phyloP scores from a whole-genome alignment of 2,888 invertebrate genomes.

The Phlogophora meticulosa region DNA sequence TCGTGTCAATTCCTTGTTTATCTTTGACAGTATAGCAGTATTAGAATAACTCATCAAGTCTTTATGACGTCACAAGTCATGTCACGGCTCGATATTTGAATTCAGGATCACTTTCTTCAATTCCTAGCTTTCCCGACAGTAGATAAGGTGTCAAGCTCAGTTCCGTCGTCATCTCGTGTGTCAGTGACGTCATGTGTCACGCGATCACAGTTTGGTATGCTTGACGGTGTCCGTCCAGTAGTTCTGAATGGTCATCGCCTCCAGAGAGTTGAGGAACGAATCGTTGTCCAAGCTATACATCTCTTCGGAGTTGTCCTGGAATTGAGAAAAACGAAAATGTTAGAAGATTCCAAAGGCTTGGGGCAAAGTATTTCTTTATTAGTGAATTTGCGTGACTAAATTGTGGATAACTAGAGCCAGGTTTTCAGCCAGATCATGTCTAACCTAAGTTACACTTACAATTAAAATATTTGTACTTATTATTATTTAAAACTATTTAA shows the following conservation, averaged over 20 bases:
- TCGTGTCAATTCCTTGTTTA: constrained; percentile 51
- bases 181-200: constrained; percentile 39
- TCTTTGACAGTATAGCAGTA: constrained; percentile 33
- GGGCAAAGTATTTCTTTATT: neutral
- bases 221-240: constrained; percentile 98
- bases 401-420: too few species aligned
- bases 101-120: constrained; percentile 37
- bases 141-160: constrained; percentile 5
- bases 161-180: constrained; percentile 8
- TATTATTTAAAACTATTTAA: too few species aligned
- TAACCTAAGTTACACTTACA: too few species aligned
- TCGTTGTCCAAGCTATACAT: constrained; percentile 98
- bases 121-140: constrained; percentile 38
- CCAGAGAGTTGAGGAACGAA: constrained; percentile 97
- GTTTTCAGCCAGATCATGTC: too few species aligned
- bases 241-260: constrained; percentile 98
- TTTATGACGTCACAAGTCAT: constrained; percentile 36
- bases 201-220: constrained; percentile 95
- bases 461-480: too few species aligned
- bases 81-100: constrained; percentile 11
- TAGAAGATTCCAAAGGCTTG: constrained; percentile 2
- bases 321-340: constrained; percentile 65
- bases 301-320: constrained; percentile 97
- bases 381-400: neutral
- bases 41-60: constrained; percentile 14